Evolutionary conservation across 1,140 invertebrate genomes (phyloP), one percentile per base, ranked within the genome.

Genomic region (Vanessa tameamea): DNA sequence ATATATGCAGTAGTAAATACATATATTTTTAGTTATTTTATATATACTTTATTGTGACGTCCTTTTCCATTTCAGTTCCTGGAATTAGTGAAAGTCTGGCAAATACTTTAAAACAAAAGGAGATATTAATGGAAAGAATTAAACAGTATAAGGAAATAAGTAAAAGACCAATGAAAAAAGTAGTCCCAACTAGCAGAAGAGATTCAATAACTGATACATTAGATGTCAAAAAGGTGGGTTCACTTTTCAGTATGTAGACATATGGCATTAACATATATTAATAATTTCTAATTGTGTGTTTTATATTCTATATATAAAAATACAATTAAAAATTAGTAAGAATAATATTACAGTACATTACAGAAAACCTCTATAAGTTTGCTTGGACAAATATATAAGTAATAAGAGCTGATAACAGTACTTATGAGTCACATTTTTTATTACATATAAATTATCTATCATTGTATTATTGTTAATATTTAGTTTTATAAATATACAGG

Each of bases 31-130:
- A 31, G 14, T n/a, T 51, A 43, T 43, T 43, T 43, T 43, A 9
- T 43, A 9, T 0, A 43, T 0, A 43, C 7, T 6, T 43, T 43
- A 43, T 11, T 43, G 7, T 43, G 37, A 3, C 1, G 0, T 9
- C 9, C 7, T 5, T 73, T 59, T 64, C 57, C 72, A 66, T 88
- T 84, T 26, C 73, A 92, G 90, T 92, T 79, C 90, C 90, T 78
- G 90, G 90, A 43, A 92, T 92, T 20, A 92, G 90, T 87, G 90
- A 92, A 82, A 92, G 88, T 78, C 86, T 92, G 75, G 90, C 90
- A 43, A 92, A 92, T 70, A 92, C 90, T 47, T 76, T 92, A 20
- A 92, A 91, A 81, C 91, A 92, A 65, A 92, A 92, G 55, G 91
- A 92, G 66, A 31, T 91, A 31, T 74, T 92, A 26, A 88, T 92